A percentile compares a stretch with the other conserved stretches of the same genome.
These are phyloP conservation scores for Protodeltote pygarga DNA, from an alignment of 2,888 invertebrate species.

Conservation along the genomic window DNA sequence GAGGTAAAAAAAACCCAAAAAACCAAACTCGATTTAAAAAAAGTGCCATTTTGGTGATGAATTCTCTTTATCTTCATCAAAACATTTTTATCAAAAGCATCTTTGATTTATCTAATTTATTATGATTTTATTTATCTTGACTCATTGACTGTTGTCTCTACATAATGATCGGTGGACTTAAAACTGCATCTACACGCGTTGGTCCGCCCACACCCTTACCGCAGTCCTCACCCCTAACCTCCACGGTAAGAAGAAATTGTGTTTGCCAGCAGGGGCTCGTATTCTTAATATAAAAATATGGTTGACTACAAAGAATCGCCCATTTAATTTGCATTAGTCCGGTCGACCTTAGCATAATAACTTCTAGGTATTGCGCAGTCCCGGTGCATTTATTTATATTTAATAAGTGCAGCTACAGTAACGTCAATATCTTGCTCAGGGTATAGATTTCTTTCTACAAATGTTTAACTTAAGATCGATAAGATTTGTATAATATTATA, in stretches of 20 bases:
- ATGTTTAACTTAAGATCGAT: too few relatives aligned
- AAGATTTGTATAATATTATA: too few relatives aligned
- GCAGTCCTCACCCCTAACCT: slow-evolving; percentile 44
- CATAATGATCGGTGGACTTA: slow-evolving; percentile 12
- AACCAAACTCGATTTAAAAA: too few relatives aligned
- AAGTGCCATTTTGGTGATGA: too few relatives aligned
- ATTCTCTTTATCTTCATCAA: too few relatives aligned
- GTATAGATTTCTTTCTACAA: too few relatives aligned
- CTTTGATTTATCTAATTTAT: too few relatives aligned
- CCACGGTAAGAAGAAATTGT: slow-evolving; percentile 71
- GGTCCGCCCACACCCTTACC: slow-evolving; percentile 12
- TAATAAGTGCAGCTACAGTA: background rate
- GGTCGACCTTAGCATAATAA: slow-evolving; percentile 53
- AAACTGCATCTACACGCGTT: slow-evolving; percentile 26
- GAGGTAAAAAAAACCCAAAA: too few relatives aligned
- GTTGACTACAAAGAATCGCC: slow-evolving; percentile 71
- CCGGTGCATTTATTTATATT: slow-evolving; percentile 16
- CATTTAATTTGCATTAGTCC: slow-evolving; percentile 75
- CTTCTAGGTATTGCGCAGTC: slow-evolving; percentile 47
- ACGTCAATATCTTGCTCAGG: slow-evolving; percentile 3
- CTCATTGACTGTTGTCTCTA: too few relatives aligned
- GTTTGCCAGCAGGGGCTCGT: slow-evolving; percentile 71
- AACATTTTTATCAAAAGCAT: too few relatives aligned
- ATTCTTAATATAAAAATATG: slow-evolving; percentile 80
- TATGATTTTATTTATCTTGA: too few relatives aligned